Conservation (phyloP, 2,113 vertebrate species). For the Scolopax mira region DNA sequence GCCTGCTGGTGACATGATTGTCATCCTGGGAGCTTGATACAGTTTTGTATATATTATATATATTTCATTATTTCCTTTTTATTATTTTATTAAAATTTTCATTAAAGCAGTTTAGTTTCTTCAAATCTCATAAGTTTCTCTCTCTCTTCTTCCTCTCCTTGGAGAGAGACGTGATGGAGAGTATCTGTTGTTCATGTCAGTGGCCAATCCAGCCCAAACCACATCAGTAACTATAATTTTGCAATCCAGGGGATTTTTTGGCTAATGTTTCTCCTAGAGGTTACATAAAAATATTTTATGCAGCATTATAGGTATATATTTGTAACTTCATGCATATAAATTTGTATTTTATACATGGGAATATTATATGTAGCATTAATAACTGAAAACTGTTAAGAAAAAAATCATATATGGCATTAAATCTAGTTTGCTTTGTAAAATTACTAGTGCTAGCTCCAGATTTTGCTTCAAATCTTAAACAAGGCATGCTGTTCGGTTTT, state of each 20-base stretch:
- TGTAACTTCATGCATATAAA: background rate
- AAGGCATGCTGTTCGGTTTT: background rate
- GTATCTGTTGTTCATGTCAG: no score
- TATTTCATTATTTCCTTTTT: no score
- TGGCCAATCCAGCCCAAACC: no score
- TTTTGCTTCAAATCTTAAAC: background rate
- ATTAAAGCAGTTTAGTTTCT: no score
- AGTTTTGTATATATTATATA: no score
- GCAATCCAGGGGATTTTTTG: fast-evolving
- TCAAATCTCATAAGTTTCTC: no score
- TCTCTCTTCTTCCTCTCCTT: background rate
- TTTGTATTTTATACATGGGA: background rate
- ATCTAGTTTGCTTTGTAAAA: background rate
- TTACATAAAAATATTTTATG: background rate
- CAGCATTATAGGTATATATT: background rate
- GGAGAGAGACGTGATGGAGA: background rate
- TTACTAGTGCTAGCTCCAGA: background rate
- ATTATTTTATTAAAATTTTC: no score
- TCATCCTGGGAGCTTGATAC: no score
- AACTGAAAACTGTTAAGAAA: background rate
- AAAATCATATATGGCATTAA: background rate
- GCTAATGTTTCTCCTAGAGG: background rate
- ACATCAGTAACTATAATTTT: background rate
- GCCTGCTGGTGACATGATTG: no score
- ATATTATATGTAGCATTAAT: background rate